Conservation (phyloP, 2,113 vertebrate genomes). For the Cinclus mexicanus region DNA sequence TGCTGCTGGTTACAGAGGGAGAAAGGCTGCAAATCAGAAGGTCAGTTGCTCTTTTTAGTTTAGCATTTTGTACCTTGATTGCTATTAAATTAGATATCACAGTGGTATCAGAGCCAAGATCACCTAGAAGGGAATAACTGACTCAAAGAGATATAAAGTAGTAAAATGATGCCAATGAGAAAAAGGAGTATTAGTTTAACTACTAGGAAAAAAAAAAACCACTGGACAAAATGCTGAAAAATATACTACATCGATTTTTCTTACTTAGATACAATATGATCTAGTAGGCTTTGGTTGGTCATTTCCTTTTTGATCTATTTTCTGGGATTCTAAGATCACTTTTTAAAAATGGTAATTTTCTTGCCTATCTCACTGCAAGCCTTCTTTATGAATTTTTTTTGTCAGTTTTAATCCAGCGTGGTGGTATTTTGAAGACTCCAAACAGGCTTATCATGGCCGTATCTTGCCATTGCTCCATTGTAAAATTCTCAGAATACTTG, state of each 20-base stretch:
- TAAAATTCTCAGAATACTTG: conserved; percentile 14
- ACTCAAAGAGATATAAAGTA: not conserved
- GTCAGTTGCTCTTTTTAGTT: not conserved
- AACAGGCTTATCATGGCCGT: not conserved
- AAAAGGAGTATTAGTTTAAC: not conserved
- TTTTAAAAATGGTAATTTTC: not conserved
- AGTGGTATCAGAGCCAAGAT: not conserved
- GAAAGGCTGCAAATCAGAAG: not conserved
- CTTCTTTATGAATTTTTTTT: not conserved
- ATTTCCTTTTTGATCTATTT: conserved; percentile 16
- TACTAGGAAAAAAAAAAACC: not conserved
- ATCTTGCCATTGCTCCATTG: not conserved
- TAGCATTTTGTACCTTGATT: not conserved
- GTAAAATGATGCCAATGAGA: not conserved
- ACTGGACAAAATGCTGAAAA: not conserved
- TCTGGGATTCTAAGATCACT: not conserved
- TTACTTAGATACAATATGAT: not conserved
- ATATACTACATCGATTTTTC: not conserved
- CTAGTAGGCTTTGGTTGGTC: not conserved
- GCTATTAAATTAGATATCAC: not conserved
- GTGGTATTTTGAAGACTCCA: not conserved
- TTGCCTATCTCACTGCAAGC: not conserved
- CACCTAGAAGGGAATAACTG: not conserved
- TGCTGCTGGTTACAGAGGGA: not conserved
- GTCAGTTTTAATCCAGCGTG: not conserved